Percentiles rank a stretch among this genome's conserved stretches.
Evolutionary conservation across 2,797 vertebrate genomes (phyloP).

Genomic region (Enteromius treurensis): DNA sequence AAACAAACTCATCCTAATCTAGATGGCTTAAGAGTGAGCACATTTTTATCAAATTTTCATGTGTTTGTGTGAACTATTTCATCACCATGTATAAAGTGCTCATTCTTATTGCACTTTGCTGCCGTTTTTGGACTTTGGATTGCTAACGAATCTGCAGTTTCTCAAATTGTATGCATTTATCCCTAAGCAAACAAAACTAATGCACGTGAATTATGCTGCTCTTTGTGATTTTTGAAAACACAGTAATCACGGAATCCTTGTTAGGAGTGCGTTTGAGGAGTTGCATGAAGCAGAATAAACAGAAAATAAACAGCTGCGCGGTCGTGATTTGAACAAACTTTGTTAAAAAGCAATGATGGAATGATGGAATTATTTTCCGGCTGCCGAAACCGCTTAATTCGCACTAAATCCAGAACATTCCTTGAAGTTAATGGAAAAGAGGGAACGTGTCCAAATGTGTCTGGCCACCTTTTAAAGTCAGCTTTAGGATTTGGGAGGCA

Average conservation of each 20-base stretch:
- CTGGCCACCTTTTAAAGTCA: conserved; percentile 25
- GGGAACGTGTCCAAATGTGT: conserved; percentile 14
- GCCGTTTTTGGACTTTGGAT: too few species aligned
- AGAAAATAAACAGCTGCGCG: background rate
- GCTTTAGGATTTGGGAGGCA: conserved; percentile 46
- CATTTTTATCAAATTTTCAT: too few species aligned
- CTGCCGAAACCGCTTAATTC: background rate
- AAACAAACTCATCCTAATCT: background rate
- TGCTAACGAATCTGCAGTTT: background rate
- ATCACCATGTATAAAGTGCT: too few species aligned
- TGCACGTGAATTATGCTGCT: background rate
- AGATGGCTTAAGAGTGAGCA: background rate
- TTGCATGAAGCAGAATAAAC: background rate
- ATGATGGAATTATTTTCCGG: background rate
- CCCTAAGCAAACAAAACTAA: background rate
- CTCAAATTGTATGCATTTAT: background rate
- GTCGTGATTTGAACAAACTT: background rate
- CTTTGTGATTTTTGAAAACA: background rate
- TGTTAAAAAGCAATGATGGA: background rate
- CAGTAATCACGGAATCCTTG: background rate
- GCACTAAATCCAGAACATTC: conserved; percentile 5
- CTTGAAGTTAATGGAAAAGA: conserved; percentile 15
- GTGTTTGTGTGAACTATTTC: too few species aligned
- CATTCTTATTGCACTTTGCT: too few species aligned
- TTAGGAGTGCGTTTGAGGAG: background rate